Percentiles rank a stretch among this genome's conserved stretches.
Conservation (phyloP, 2,113 vertebrate species). For the Podarcis cretensis region DNA sequence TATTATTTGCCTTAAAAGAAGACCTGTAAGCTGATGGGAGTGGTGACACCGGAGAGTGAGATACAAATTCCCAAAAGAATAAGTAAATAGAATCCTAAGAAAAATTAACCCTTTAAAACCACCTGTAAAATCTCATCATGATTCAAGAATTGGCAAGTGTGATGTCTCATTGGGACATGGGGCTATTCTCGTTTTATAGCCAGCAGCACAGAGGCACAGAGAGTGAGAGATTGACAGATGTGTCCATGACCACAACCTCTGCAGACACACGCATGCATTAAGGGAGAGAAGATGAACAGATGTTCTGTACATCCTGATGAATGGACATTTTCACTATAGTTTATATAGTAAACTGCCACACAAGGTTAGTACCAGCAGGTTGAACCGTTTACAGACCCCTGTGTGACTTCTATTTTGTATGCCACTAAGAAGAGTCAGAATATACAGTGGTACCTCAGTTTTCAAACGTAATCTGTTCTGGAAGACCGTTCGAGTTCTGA, state of each 20-base stretch:
- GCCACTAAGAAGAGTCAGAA: accelerated
- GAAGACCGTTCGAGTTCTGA: too few species aligned
- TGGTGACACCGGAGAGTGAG: background rate
- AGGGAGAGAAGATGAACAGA: background rate
- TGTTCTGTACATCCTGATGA: background rate
- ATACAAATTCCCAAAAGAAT: background rate
- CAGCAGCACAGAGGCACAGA: background rate
- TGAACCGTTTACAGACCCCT: accelerated
- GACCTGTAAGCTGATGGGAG: background rate
- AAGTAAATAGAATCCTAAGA: background rate
- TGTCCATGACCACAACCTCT: background rate
- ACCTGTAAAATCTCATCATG: background rate
- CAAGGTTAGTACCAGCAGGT: background rate
- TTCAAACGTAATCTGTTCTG: too few species aligned
- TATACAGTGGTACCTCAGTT: too few species aligned
- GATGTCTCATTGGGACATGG: background rate
- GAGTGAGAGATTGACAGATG: background rate
- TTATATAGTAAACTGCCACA: background rate
- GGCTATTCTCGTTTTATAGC: background rate
- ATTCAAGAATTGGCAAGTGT: background rate
- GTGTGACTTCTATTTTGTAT: background rate
- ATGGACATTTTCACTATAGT: accelerated
- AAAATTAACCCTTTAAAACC: background rate
- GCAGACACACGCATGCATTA: background rate
- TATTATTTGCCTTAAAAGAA: background rate